Percentiles rank a stretch among this genome's conserved stretches.
These are phyloP conservation scores for Gallinago stenura DNA, from an alignment of 2,797 vertebrate genomes.

Conservation along the genomic window DNA sequence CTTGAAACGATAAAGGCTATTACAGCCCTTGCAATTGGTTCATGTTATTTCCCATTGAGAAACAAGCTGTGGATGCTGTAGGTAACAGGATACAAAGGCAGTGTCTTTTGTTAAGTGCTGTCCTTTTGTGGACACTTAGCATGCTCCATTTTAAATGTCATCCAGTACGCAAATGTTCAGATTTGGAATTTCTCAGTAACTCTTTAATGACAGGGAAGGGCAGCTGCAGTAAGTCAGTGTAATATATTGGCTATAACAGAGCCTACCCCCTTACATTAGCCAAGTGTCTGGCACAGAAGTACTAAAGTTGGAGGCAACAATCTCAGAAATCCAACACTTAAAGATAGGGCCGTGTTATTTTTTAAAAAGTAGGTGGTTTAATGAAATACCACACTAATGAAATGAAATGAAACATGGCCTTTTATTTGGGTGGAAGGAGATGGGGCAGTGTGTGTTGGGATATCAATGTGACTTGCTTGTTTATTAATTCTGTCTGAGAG, in stretches of 20 bases:
- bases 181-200: slow-evolving; percentile 54
- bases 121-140: background rate
- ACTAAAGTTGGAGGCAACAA: background rate
- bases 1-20: background rate
- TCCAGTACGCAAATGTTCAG: background rate
- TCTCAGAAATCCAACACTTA: background rate
- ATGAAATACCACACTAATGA: background rate
- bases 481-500: slow-evolving; percentile 36
- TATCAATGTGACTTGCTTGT: background rate
- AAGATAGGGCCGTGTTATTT: background rate
- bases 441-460: background rate
- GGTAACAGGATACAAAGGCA: background rate
- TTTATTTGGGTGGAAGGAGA: background rate
- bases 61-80: background rate
- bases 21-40: background rate
- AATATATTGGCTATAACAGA: background rate
- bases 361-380: background rate
- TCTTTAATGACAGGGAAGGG: slow-evolving; percentile 7
- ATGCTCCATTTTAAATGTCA: background rate
- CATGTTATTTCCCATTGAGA: background rate
- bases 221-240: background rate
- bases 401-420: slow-evolving; percentile 1
- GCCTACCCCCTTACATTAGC: background rate
- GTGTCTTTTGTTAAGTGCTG: background rate
- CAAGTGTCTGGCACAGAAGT: slow-evolving; percentile 7